Percentiles rank a stretch among this genome's conserved stretches.
phyloP scores from a whole-genome alignment of 2,797 vertebrate genomes.

The Simalia tracyae region DNA sequence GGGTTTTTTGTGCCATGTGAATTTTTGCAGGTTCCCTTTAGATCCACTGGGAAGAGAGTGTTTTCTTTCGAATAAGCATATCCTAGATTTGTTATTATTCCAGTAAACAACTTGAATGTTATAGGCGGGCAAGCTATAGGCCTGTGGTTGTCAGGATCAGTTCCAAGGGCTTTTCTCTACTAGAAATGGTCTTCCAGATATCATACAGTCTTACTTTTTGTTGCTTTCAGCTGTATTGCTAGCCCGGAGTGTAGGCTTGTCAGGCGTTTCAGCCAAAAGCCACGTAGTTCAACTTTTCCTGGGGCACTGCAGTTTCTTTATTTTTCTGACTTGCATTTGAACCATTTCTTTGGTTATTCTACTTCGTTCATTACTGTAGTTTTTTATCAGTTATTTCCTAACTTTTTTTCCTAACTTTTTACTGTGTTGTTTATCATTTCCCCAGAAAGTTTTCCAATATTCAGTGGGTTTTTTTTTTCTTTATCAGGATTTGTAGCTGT shows the following conservation, averaged over 20 bases:
- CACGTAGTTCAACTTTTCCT: not conserved
- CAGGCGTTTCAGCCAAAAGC: not conserved
- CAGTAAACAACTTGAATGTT: not conserved
- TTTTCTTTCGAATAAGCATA: not conserved
- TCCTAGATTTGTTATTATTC: not conserved
- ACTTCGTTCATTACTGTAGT: not conserved
- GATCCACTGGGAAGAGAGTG: not conserved
- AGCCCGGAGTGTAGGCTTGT: not conserved
- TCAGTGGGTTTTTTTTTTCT: not conserved
- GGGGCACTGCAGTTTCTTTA: not conserved
- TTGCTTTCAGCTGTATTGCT: not conserved
- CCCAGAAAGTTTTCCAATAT: not conserved
- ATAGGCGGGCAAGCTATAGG: not conserved
- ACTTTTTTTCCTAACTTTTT: not conserved
- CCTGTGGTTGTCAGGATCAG: not conserved
- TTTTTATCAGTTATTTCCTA: not conserved
- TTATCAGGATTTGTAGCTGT: not conserved
- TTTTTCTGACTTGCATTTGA: not conserved
- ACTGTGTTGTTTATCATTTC: not conserved
- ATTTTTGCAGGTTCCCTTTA: not conserved
- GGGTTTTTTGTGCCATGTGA: not conserved
- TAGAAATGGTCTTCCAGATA: not conserved
- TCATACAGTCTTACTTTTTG: not conserved
- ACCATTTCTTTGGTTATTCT: not conserved
- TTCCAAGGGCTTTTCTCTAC: not conserved